Conservation (phyloP, 2,797 vertebrate species). For the Chaenodraco wilsoni region DNA sequence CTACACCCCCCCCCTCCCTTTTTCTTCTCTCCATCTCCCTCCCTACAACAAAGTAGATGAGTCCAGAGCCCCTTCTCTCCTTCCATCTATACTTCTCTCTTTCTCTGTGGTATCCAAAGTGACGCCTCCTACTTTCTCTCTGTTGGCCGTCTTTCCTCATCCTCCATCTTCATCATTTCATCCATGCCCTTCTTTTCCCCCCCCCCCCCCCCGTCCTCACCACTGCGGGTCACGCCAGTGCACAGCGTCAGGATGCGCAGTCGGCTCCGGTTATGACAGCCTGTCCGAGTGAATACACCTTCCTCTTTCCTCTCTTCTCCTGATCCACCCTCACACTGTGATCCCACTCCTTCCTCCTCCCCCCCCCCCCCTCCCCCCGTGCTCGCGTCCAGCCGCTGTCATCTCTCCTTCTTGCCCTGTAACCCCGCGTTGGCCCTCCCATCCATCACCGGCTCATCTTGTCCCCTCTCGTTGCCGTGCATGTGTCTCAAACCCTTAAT, state of each 20-base stretch:
- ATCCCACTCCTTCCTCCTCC: conserved; percentile 50
- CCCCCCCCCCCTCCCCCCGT: conserved; percentile 28
- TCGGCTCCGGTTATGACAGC: conserved; percentile 77
- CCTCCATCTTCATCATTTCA: conserved; percentile 21
- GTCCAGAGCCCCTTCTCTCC: not conserved
- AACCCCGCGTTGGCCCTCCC: conserved; percentile 59
- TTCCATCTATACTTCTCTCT: not conserved
- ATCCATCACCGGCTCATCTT: conserved; percentile 77
- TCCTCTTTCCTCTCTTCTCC: conserved; percentile 35
- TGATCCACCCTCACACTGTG: conserved; percentile 21
- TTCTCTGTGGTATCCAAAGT: conserved; percentile 12
- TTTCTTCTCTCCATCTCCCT: conserved; percentile 1
- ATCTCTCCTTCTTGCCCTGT: conserved; percentile 57
- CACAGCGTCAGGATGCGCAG: conserved; percentile 65
- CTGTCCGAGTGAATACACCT: conserved; percentile 78
- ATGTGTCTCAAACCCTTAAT: conserved; percentile 76
- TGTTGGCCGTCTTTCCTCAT: conserved; percentile 19
- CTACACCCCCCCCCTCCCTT: not conserved
- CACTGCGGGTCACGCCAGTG: conserved; percentile 58
- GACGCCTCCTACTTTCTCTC: conserved; percentile 27
- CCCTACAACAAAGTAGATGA: not conserved
- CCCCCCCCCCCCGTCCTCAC: conserved; percentile 20
- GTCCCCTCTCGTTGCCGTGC: conserved; percentile 70
- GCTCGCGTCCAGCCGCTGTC: conserved; percentile 53
- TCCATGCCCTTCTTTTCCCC: not conserved